Evolutionary conservation across 2,113 vertebrate species (phyloP), one percentile per base, ranked within the genome.

Genomic region (Willisornis vidua): DNA sequence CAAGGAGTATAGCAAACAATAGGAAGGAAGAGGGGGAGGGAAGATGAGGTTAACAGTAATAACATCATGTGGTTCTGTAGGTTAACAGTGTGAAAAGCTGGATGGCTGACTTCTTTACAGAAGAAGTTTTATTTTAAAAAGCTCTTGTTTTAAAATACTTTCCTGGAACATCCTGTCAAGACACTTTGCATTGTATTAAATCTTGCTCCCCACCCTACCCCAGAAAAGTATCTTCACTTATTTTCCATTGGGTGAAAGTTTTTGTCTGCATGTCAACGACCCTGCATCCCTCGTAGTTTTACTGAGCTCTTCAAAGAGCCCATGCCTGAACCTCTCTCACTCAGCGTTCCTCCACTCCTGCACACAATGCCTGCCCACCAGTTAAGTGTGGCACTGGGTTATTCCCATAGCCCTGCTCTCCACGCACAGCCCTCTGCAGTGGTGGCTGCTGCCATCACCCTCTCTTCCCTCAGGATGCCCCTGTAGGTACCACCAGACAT

Each of bases 1-100:
- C 65, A 85, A 78, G 25, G 55, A 86, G 33, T 67, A 71, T 39
- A 86, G 78, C 66, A 82, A 92, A 88, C 79, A 94, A 41, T 90
- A 87, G 73, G 73, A 95, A 94, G 94, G 93, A 95, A 92, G 92
- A 92, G 73, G 73, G 70, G 92, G 92, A 87, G 88, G 88, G 54
- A 97, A 84, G 88, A 85, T 92, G 90, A 89, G 93, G 94, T 93
- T 97, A 94, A 87, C 92, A 94, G 76, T 89, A 96, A 94, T 89
- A 96, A 81, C 76, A 92, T 95, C 76, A 31, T 91, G 85, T 87
- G 91, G 90, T 96, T 93, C 62, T 82, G 49, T 85, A 96, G 92
- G 86, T 93, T 95, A 90, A 87, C 80, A 92, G 57, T 68, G 49
- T 90, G 90, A 94, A 92, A 65, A 85, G 76, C 88, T 78, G 85